A percentile compares a stretch with the other conserved stretches of the same genome.
These are phyloP conservation scores for Pipistrellus kuhlii DNA, from an alignment of 2,797 vertebrate genomes.

Conservation along the genomic window DNA sequence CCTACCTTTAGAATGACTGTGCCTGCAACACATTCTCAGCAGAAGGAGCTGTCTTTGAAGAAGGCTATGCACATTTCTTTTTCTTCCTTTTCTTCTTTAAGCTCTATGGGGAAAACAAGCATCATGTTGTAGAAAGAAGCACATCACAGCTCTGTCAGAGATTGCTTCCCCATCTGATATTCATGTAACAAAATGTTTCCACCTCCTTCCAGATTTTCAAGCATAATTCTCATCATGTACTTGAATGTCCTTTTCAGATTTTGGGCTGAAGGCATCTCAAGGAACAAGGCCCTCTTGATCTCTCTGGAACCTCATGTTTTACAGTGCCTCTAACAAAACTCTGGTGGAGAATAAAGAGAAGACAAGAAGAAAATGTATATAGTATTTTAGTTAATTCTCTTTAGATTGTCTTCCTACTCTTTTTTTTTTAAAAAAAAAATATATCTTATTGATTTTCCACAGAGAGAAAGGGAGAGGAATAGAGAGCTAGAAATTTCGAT, in stretches of 20 bases:
- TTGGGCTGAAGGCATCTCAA: fast-evolving
- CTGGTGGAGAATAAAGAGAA: too few species aligned
- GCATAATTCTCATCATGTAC: fast-evolving
- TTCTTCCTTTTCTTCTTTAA: background rate
- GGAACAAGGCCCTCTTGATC: background rate
- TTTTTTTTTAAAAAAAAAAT: too few species aligned
- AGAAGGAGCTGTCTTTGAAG: background rate
- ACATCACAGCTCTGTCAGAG: fast-evolving
- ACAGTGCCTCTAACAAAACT: fast-evolving
- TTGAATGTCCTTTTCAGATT: background rate
- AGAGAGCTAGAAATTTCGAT: too few species aligned
- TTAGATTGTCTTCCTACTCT: fast-evolving
- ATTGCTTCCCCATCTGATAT: background rate
- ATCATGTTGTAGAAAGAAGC: fast-evolving
- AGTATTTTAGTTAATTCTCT: background rate
- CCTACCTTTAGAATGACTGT: background rate
- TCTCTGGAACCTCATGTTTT: fast-evolving
- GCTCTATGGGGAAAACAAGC: background rate
- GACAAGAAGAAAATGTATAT: too few species aligned
- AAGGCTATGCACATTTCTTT: too few species aligned
- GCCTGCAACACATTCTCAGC: background rate
- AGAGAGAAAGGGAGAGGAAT: too few species aligned
- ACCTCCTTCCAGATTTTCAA: fast-evolving
- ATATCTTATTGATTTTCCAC: too few species aligned
- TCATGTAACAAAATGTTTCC: background rate